A percentile compares a stretch with the other conserved stretches of the same genome.
Conservation (phyloP, 2,888 invertebrate species). For the Pyrrhosoma nymphula region DNA sequence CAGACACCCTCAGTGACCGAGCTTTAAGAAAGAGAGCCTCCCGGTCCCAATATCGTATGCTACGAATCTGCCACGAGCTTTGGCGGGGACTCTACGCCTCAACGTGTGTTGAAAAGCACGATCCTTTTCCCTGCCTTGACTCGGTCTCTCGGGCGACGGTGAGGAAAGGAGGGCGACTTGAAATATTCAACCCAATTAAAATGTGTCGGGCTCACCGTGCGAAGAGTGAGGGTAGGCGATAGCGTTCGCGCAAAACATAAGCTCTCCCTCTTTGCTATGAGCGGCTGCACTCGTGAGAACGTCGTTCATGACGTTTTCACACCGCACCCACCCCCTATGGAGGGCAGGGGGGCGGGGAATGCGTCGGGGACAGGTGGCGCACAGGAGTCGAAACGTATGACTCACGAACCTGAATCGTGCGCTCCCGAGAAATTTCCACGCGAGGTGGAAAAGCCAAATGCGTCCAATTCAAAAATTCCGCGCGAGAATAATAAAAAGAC, state of each 20-base stretch:
- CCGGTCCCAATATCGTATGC: too few relatives aligned
- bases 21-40: too few relatives aligned
- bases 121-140: too few relatives aligned
- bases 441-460: background rate
- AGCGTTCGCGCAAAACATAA: background rate
- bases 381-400: background rate
- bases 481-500: background rate
- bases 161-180: background rate
- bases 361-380: background rate
- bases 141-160: too few relatives aligned
- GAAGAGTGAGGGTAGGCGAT: background rate
- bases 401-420: background rate
- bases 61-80: too few relatives aligned
- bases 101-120: too few relatives aligned
- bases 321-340: background rate
- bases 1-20: too few relatives aligned
- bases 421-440: background rate
- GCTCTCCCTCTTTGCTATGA: background rate
- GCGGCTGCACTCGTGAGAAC: background rate
- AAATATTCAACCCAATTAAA: slow-evolving; percentile 54
- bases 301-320: background rate
- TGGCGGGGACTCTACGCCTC: too few relatives aligned
- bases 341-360: background rate
- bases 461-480: background rate
- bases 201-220: background rate